phyloP scores from a whole-genome alignment of 2,888 invertebrate species.

The Ctenicera cuprea region DNA sequence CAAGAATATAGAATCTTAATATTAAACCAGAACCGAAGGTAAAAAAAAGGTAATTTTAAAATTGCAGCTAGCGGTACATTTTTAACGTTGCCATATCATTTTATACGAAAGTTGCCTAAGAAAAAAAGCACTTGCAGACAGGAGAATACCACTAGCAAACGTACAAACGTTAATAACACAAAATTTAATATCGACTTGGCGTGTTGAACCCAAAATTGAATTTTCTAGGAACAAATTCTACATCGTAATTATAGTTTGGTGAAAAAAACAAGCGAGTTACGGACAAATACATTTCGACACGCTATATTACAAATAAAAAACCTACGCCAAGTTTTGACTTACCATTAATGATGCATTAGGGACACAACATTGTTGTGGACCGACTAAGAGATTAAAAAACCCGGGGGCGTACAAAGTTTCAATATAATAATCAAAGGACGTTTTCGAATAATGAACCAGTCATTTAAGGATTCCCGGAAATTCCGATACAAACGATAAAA shows the following conservation, averaged over 20 bases:
- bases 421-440: conserved; percentile 8
- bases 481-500: conserved; percentile 1
- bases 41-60: conserved; percentile 3
- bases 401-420: not conserved
- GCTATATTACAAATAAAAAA: conserved; percentile 53
- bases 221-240: conserved; percentile 57
- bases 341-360: conserved; percentile 46
- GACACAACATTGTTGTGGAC: conserved; percentile 11
- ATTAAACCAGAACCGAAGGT: too few species aligned
- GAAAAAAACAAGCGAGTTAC: conserved; percentile 36
- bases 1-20: not conserved
- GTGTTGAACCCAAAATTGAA: conserved; percentile 56
- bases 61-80: conserved; percentile 13
- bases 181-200: conserved; percentile 57
- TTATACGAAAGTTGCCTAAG: not conserved
- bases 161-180: conserved; percentile 45
- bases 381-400: conserved; percentile 17
- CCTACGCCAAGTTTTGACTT: conserved; percentile 36
- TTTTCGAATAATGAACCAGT: conserved; percentile 6
- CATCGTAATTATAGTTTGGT: conserved; percentile 55
- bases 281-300: conserved; percentile 56
- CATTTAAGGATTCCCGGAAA: conserved; percentile 25
- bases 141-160: conserved; percentile 36
- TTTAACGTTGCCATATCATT: conserved; percentile 10
- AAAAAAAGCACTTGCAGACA: conserved; percentile 3